Conservation (phyloP, 1,140 invertebrate genomes). For the Calephelis nemesis region DNA sequence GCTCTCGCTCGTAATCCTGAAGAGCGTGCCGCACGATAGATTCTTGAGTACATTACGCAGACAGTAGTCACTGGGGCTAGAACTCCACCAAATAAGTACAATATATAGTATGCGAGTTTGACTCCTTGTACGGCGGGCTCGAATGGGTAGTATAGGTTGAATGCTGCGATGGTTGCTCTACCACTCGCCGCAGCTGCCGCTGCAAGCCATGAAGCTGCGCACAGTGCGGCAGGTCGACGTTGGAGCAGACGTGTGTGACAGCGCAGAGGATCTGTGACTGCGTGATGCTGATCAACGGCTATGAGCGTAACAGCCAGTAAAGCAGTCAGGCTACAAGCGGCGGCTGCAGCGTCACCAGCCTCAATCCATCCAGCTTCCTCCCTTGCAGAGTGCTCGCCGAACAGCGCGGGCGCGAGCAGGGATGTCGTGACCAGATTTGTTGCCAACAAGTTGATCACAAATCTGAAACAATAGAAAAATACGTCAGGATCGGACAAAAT, state of each 20-base stretch:
- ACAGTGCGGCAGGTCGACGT: constrained; percentile 84
- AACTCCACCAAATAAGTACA: constrained; percentile 63
- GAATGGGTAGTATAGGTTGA: constrained; percentile 46
- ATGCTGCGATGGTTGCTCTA: constrained; percentile 51
- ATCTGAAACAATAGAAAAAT: constrained; percentile 69
- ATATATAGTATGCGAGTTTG: constrained; percentile 59
- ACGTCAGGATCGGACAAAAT: background rate
- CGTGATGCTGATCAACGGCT: constrained; percentile 91
- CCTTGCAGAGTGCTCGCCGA: constrained; percentile 62
- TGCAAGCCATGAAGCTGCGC: constrained; percentile 84
- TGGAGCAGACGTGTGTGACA: constrained; percentile 89
- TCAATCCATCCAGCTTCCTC: constrained; percentile 51
- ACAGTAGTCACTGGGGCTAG: constrained; percentile 56
- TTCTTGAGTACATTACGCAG: constrained; percentile 72
- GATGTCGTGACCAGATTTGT: constrained; percentile 74
- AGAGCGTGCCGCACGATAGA: constrained; percentile 69
- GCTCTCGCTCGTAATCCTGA: constrained; percentile 63
- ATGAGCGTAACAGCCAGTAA: constrained; percentile 88
- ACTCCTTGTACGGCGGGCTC: constrained; percentile 47
- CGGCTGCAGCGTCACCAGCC: constrained; percentile 61
- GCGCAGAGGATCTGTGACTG: constrained; percentile 91
- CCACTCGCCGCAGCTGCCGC: constrained; percentile 80
- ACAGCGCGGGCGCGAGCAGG: constrained; percentile 70
- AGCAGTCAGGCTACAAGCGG: constrained; percentile 62
- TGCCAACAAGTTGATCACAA: constrained; percentile 76